Conservation (phyloP, 2,888 invertebrate species). For the Idaea dimidiata region DNA sequence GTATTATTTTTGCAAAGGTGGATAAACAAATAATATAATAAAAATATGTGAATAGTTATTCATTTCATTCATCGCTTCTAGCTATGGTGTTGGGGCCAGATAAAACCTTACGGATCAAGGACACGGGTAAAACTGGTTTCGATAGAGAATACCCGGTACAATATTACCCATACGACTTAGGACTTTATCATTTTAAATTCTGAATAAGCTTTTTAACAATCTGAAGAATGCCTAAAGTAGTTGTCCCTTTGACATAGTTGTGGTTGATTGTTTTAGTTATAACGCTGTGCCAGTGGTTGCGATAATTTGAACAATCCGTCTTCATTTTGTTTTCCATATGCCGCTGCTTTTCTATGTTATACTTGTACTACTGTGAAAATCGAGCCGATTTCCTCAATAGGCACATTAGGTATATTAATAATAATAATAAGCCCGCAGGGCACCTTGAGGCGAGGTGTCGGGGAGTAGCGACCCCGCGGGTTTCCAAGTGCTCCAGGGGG, state of each 20-base stretch:
- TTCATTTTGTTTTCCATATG: not conserved
- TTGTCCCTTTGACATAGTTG: conserved; percentile 12
- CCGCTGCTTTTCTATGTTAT: not conserved
- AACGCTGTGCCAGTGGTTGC: not conserved
- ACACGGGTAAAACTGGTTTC: conserved; percentile 59
- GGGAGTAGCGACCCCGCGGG: no score
- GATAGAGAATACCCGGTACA: conserved; percentile 31
- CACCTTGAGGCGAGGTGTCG: no score
- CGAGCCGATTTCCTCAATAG: no score
- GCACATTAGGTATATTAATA: no score
- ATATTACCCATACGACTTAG: conserved; percentile 12
- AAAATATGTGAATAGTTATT: conserved; percentile 15
- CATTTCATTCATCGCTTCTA: conserved; percentile 35
- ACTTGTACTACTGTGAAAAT: no score
- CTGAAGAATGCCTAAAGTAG: not conserved
- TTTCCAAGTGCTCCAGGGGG: no score
- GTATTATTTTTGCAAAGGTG: no score
- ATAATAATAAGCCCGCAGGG: no score
- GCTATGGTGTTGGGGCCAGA: conserved; percentile 50
- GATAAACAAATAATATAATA: not conserved
- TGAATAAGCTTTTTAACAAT: not conserved
- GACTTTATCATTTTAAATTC: conserved; percentile 13
- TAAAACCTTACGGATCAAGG: conserved; percentile 69
- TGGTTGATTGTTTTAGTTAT: not conserved
- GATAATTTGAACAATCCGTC: not conserved